Percentiles rank a stretch among this genome's conserved stretches.
phyloP scores from a whole-genome alignment of 1,140 invertebrate genomes.

The Drosophila kepulauana region DNA sequence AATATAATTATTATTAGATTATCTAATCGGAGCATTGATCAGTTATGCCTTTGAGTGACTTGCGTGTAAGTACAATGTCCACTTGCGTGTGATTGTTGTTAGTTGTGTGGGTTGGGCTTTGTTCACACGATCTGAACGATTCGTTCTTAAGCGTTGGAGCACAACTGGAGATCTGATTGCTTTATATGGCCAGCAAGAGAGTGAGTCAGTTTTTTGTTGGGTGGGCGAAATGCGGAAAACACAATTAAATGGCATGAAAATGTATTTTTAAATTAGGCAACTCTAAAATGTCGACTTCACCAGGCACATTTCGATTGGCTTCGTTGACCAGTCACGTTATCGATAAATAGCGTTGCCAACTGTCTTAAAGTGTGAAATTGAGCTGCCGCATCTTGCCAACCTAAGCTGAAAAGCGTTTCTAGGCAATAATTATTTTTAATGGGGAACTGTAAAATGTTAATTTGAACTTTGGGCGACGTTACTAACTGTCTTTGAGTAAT shows the following conservation, averaged over 20 bases:
- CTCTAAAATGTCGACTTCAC: background rate
- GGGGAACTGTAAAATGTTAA: background rate
- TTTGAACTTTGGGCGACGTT: background rate
- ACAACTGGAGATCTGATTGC: conserved; percentile 13
- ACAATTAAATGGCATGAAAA: conserved; percentile 20
- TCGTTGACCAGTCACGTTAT: conserved; percentile 1
- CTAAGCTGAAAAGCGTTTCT: background rate
- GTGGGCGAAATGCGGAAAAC: conserved; percentile 48
- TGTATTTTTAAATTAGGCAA: conserved; percentile 5
- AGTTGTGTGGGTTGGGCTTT: conserved; percentile 20
- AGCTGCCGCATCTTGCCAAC: background rate
- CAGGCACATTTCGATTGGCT: background rate
- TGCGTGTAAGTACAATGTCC: background rate
- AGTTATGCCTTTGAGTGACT: background rate
- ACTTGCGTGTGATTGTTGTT: background rate
- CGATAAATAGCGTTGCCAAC: background rate
- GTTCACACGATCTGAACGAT: conserved; percentile 8
- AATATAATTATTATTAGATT: conserved; percentile 17
- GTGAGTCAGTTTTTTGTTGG: conserved; percentile 6
- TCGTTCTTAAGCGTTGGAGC: conserved; percentile 28
- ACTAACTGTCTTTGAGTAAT: background rate
- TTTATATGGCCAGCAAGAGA: conserved; percentile 31
- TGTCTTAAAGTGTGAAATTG: background rate
- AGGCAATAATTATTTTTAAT: background rate
- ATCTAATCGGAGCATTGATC: conserved; percentile 18